Base-by-base conservation (phyloP, 92 coral and sea anemone genomes). In the Porites rus region DNA sequence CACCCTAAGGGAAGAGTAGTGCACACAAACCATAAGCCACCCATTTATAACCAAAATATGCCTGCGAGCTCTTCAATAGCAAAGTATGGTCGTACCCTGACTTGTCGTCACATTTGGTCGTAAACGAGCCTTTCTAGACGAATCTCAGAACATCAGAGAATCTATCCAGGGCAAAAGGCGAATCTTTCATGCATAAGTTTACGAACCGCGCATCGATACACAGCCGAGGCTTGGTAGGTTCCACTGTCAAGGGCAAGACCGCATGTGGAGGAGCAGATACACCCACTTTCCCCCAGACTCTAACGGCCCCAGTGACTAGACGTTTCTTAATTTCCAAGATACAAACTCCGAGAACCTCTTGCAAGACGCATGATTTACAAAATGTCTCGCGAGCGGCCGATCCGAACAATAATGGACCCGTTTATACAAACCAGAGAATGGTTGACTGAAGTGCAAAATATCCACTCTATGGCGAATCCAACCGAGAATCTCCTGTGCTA, bases 61-160 rank as follows among this genome's bases (percentile, higher is more conserved):
- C 53, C 73, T 70, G 86, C 6, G 52, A 51, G 58, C 79, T 54
- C 46, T 69, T 63, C 6, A 52, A 19, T 25, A 88, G 63, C 20
- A 84, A 60, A n/a, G 86, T 65, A 53, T 90, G 93, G 63, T 86
- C 90, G 62, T 85, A 90, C 10, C 93, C 90, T 14, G 93, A 84
- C 78, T 90, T 90, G 58, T 90, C 83, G 67, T 80, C 87, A 71
- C 76, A 85, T 51, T 63, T 80, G 24, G 90, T 78, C 63, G 71
- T 59, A 78, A 16, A 85, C 16, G 78, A 90, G 14, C 69, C 81
- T n/a, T 76, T 81, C 16, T 75, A 72, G 59, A 76, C 79, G 78
- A 86, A 86, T 18, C 68, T 38, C 14, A 84, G 24, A 25, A 90
- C 78, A 76, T 81, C 88, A 7, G 38, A 72, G 18, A 90, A 69